phyloP scores from a whole-genome alignment of 2,888 invertebrate species.

The Athrips mouffetella region DNA sequence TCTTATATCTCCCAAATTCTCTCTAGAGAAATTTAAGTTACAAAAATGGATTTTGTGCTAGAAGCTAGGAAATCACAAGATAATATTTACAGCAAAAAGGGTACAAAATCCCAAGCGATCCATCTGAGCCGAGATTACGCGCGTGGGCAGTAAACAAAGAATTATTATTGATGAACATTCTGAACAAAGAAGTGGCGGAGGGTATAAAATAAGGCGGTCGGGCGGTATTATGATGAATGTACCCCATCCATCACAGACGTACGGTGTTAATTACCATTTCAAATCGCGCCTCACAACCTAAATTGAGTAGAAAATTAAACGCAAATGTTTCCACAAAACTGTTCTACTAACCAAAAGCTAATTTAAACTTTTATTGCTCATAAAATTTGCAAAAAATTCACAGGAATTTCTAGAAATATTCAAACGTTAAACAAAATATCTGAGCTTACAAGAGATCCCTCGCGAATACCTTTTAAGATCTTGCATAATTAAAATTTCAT shows the following conservation, averaged over 20 bases:
- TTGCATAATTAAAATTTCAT: neutral
- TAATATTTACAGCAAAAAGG: neutral
- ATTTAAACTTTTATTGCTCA: slow-evolving; percentile 12
- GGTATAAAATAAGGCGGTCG: slow-evolving; percentile 20
- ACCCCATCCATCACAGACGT: slow-evolving; percentile 50
- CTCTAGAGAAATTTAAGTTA: too few relatives aligned
- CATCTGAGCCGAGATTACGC: slow-evolving; percentile 6
- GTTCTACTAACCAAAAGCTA: slow-evolving; percentile 5
- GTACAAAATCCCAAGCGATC: slow-evolving; percentile 5
- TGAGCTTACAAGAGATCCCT: neutral
- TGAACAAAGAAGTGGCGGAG: slow-evolving; percentile 31
- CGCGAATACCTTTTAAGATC: neutral
- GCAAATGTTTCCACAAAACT: slow-evolving; percentile 34
- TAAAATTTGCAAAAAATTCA: neutral
- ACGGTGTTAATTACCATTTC: slow-evolving; percentile 64
- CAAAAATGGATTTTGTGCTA: too few relatives aligned
- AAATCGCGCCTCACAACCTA: slow-evolving; percentile 53
- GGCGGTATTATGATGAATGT: slow-evolving; percentile 42
- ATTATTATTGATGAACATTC: slow-evolving; percentile 15
- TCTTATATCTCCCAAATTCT: too few relatives aligned
- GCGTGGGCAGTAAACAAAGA: slow-evolving; percentile 7
- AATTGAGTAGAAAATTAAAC: slow-evolving; percentile 46
- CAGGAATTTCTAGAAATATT: neutral
- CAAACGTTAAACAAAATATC: neutral
- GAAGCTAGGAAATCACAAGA: neutral